A percentile compares a stretch with the other conserved stretches of the same genome.
Evolutionary conservation across 2,797 vertebrate genomes (phyloP).

Genomic region (Ispidina lecontei): DNA sequence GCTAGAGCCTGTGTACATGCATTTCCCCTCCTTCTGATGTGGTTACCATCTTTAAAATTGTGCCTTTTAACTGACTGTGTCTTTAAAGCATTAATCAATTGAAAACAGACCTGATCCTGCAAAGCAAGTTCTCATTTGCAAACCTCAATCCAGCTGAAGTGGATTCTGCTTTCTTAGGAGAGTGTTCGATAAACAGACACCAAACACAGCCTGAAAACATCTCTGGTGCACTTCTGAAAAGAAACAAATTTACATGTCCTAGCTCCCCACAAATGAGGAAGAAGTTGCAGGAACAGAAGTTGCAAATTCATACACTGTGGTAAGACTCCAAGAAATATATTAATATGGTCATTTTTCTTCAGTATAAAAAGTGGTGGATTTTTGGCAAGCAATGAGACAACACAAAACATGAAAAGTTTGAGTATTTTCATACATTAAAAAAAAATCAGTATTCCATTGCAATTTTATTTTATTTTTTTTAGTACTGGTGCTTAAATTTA

Average conservation of each 20-base stretch:
- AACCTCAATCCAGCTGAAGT: neutral
- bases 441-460: neutral
- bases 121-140: slow-evolving; percentile 10
- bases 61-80: neutral
- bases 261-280: neutral
- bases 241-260: neutral
- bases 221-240: neutral
- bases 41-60: neutral
- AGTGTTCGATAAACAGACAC: slow-evolving; percentile 15
- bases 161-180: neutral
- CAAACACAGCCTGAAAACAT: neutral
- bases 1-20: neutral
- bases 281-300: neutral
- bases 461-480: neutral
- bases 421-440: neutral
- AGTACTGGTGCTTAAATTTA: neutral
- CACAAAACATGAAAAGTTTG: neutral
- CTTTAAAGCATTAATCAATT: slow-evolving; percentile 5
- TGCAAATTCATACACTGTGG: neutral
- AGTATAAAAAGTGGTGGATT: neutral
- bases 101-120: slow-evolving; percentile 1
- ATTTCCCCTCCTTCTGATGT: slow-evolving; percentile 27
- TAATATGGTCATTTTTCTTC: neutral
- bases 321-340: neutral
- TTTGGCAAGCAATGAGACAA: neutral